phyloP scores from a whole-genome alignment of 35 echinoderm and acorn worm genomes.

The Ophiothrix spiculata region DNA sequence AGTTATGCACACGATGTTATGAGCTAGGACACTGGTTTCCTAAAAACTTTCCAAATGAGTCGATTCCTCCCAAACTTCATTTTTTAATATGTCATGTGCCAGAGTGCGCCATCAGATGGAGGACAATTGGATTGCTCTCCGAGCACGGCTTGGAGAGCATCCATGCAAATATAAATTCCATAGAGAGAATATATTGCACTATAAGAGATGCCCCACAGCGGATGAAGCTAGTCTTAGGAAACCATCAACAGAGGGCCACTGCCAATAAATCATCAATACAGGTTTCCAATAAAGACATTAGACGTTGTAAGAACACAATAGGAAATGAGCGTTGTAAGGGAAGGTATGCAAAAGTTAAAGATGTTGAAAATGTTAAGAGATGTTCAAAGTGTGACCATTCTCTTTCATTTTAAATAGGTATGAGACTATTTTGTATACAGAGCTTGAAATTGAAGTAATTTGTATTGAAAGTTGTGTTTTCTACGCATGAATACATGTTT shows the following conservation, averaged over 20 bases:
- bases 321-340: background rate
- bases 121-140: background rate
- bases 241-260: background rate
- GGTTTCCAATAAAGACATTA: background rate
- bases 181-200: background rate
- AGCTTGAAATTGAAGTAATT: too few relatives aligned
- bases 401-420: too few relatives aligned
- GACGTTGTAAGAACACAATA: background rate
- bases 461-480: too few relatives aligned
- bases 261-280: background rate
- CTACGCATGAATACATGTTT: too few relatives aligned
- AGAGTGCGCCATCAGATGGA: background rate
- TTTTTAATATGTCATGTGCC: background rate
- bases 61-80: background rate
- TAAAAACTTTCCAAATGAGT: background rate
- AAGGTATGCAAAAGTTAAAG: background rate
- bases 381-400: too few relatives aligned
- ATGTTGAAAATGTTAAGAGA: too few relatives aligned
- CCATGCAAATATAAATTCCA: background rate
- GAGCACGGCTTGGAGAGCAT: background rate
- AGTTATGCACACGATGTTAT: conserved; percentile 34
- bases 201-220: background rate
- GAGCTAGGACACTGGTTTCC: background rate
- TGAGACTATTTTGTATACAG: too few relatives aligned
- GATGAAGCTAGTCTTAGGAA: background rate